A percentile compares a stretch with the other conserved stretches of the same genome.
phyloP scores from a whole-genome alignment of 2,113 vertebrate genomes.

The Nematolebias whitei region DNA sequence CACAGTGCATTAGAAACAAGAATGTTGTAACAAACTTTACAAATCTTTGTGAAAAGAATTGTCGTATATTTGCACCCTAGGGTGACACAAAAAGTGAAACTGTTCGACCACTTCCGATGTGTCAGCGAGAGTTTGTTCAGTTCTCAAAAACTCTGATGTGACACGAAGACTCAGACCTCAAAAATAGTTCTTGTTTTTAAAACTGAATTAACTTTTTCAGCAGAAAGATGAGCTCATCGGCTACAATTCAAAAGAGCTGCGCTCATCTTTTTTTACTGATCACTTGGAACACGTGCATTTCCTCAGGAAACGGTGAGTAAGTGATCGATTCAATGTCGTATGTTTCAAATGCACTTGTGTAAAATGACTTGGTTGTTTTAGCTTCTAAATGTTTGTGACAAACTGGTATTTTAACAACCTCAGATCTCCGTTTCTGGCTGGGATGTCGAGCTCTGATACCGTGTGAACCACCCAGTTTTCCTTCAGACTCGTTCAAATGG shows the following conservation, averaged over 20 bases:
- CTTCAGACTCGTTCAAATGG: conserved; percentile 34
- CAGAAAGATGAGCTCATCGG: background rate
- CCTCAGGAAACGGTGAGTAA: conserved; percentile 42
- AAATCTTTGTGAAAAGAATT: no score
- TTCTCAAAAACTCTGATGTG: background rate
- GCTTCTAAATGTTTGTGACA: background rate
- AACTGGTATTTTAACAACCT: background rate
- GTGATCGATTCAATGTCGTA: conserved; percentile 9
- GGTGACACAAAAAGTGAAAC: no score
- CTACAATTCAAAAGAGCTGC: conserved; percentile 1
- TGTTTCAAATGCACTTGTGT: background rate
- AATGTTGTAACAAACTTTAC: no score
- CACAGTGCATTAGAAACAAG: no score
- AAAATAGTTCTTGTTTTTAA: background rate
- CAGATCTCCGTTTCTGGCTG: background rate
- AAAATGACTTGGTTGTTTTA: background rate
- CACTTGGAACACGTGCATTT: conserved; percentile 9
- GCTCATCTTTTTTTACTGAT: conserved; percentile 20
- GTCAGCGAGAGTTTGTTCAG: background rate
- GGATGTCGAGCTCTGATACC: conserved; percentile 56
- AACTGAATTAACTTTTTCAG: background rate
- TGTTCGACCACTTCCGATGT: conserved; percentile 43
- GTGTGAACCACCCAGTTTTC: background rate
- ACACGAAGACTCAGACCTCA: background rate
- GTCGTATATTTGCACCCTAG: no score